These are phyloP conservation scores for Xiphydria camelus DNA, from an alignment of 2,888 invertebrate species.

Conservation along the genomic window DNA sequence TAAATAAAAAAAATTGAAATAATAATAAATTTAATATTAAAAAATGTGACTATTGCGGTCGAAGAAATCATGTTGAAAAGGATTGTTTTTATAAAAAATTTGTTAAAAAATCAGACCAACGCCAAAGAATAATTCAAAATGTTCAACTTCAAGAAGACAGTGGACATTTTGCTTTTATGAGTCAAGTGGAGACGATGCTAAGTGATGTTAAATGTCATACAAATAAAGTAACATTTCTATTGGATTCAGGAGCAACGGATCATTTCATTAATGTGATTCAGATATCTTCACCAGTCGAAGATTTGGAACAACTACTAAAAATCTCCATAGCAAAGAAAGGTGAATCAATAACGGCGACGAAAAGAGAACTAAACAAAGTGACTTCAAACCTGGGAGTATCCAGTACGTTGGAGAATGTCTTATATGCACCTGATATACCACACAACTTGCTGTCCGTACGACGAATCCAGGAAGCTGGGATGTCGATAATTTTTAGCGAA, in stretches of 20 bases:
- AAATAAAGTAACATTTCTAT: background rate
- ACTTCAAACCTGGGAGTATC: too few species aligned
- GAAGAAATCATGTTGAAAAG: conserved; percentile 6
- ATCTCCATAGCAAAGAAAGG: too few species aligned
- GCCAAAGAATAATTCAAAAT: conserved; percentile 4
- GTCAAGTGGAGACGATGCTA: background rate
- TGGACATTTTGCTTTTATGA: conserved; percentile 5
- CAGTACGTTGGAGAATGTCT: too few species aligned
- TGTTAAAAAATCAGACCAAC: too few species aligned
- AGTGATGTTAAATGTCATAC: background rate
- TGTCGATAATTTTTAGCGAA: too few species aligned
- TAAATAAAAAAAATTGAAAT: conserved; percentile 2
- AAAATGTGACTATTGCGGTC: conserved; percentile 3
- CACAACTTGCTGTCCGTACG: conserved; percentile 29
- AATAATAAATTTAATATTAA: conserved; percentile 2
- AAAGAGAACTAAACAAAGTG: too few species aligned
- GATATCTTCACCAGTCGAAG: too few species aligned
- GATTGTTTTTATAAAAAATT: conserved; percentile 9
- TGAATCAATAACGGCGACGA: too few species aligned
- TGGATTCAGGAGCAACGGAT: too few species aligned
- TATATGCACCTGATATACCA: too few species aligned
- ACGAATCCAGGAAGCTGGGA: too few species aligned
- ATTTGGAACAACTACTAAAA: background rate
- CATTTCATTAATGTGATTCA: too few species aligned
- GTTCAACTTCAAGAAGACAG: conserved; percentile 3